Evolutionary conservation across 2,113 vertebrate species (phyloP).

Genomic region (Hyperoodon ampullatus): DNA sequence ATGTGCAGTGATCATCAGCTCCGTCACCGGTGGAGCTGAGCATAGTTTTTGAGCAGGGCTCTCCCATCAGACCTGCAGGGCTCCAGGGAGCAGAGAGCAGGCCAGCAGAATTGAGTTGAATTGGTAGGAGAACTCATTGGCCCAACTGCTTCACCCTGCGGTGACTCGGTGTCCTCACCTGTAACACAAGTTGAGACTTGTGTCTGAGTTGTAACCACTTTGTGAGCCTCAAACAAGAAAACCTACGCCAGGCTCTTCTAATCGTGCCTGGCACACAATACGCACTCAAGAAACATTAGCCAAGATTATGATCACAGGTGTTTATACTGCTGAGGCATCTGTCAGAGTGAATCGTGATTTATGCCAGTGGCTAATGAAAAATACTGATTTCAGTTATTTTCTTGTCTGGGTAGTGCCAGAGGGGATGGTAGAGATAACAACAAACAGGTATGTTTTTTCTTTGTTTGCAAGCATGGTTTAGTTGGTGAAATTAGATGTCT

Average conservation of each 20-base stretch:
- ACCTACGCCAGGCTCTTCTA: neutral
- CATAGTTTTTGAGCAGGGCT: fast-evolving
- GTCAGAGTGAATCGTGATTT: neutral
- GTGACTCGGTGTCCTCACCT: fast-evolving
- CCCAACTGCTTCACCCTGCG: fast-evolving
- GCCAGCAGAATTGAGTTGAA: too few species aligned
- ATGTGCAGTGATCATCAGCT: fast-evolving
- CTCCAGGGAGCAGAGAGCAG: too few species aligned
- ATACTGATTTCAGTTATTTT: slow-evolving; percentile 31
- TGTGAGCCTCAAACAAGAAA: neutral
- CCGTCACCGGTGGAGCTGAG: too few species aligned
- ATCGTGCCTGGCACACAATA: neutral
- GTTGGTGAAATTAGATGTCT: slow-evolving; percentile 42
- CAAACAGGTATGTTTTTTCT: neutral
- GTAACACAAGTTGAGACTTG: fast-evolving
- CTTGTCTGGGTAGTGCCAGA: neutral
- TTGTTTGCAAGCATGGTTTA: neutral
- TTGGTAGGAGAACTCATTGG: fast-evolving
- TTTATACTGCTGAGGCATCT: neutral
- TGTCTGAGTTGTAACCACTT: neutral
- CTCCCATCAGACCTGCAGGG: too few species aligned
- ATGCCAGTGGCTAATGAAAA: neutral
- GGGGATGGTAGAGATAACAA: slow-evolving; percentile 10
- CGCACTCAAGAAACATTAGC: neutral
- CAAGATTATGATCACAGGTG: neutral